A percentile compares a stretch with the other conserved stretches of the same genome.
Evolutionary conservation across 2,113 vertebrate genomes (phyloP).

Genomic region (Rutilus rutilus): DNA sequence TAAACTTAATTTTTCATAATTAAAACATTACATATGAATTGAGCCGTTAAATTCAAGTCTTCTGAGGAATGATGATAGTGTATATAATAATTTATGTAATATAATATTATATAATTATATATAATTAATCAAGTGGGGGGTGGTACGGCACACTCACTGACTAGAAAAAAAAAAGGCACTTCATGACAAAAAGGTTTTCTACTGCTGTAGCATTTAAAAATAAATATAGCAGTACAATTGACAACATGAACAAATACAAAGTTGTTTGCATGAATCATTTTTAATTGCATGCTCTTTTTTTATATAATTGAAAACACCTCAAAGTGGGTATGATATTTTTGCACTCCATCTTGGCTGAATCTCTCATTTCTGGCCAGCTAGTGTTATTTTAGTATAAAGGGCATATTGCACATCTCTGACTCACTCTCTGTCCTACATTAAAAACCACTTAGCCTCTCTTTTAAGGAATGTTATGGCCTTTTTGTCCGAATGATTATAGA

Average conservation of each 20-base stretch:
- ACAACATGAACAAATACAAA: not conserved
- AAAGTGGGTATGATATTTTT: conserved; percentile 13
- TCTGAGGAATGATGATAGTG: too few relatives aligned
- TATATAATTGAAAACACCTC: not conserved
- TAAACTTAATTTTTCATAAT: too few relatives aligned
- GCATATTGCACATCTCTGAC: conserved; percentile 30
- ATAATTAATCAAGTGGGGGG: too few relatives aligned
- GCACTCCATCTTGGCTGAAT: not conserved
- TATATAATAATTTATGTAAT: too few relatives aligned
- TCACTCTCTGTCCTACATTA: conserved; percentile 18
- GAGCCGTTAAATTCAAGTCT: too few relatives aligned
- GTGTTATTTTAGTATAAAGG: conserved; percentile 21
- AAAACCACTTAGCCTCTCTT: conserved; percentile 12
- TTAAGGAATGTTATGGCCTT: conserved; percentile 1
- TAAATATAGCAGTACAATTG: not conserved
- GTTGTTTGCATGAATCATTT: not conserved
- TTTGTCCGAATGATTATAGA: not conserved
- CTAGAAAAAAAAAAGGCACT: too few relatives aligned
- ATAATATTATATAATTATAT: too few relatives aligned
- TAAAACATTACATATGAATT: too few relatives aligned
- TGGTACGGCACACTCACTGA: too few relatives aligned
- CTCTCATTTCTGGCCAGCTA: conserved; percentile 32
- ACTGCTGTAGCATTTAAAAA: too few relatives aligned
- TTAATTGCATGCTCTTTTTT: not conserved
- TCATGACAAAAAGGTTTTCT: too few relatives aligned